Evolutionary conservation across 2,888 invertebrate species (phyloP).

Genomic region (Conchocele bisecta): DNA sequence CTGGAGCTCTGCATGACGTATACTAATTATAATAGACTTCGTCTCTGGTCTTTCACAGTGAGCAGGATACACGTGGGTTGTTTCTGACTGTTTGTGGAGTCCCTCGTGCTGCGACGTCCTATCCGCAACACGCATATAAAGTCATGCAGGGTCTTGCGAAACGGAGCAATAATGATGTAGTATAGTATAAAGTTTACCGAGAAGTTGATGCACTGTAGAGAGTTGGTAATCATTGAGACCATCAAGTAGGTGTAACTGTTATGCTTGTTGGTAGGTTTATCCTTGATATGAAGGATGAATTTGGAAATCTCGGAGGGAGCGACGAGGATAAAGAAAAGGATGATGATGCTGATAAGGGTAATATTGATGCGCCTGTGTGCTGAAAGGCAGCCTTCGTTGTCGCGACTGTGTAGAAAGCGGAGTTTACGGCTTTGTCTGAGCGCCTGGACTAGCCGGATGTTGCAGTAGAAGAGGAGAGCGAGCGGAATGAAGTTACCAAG

Average conservation of each 20-base stretch:
- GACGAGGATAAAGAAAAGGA: conserved; percentile 75
- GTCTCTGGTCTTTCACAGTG: conserved; percentile 57
- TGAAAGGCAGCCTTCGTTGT: conserved; percentile 66
- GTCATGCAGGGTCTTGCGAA: conserved; percentile 86
- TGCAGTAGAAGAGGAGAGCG: conserved; percentile 70
- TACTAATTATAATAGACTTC: conserved; percentile 45
- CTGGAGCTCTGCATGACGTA: no score
- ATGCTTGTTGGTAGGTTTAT: conserved; percentile 28
- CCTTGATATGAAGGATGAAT: conserved; percentile 64
- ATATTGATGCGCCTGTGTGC: conserved; percentile 74
- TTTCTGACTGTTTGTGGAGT: conserved; percentile 62
- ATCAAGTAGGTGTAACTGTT: conserved; percentile 61
- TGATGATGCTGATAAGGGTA: conserved; percentile 75
- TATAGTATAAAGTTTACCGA: conserved; percentile 91
- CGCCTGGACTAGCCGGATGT: conserved; percentile 71
- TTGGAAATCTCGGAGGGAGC: conserved; percentile 75
- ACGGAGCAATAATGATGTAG: conserved; percentile 90
- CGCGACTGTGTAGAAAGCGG: conserved; percentile 67
- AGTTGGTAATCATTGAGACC: conserved; percentile 85
- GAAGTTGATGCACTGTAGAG: conserved; percentile 89
- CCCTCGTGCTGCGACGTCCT: conserved; percentile 43
- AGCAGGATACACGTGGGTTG: conserved; percentile 64
- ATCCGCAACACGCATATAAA: conserved; percentile 60
- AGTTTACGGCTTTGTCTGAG: conserved; percentile 69
- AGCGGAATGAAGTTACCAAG: conserved; percentile 73